Evolutionary conservation across 92 coral and sea anemone genomes (phyloP).

Genomic region (Epizoanthus scotinus): DNA sequence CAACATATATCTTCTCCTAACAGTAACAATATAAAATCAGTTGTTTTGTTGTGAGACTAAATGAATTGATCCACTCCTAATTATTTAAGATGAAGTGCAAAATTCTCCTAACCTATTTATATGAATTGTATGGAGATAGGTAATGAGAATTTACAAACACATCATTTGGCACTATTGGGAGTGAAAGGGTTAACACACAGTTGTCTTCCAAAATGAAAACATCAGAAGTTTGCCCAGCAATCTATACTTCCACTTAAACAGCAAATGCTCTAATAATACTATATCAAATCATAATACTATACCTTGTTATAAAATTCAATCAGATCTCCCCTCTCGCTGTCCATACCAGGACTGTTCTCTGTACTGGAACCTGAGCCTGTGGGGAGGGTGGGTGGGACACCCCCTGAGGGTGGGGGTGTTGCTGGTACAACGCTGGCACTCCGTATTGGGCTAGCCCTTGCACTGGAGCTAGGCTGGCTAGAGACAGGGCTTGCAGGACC

Average conservation of each 20-base stretch:
- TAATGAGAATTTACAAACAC: no score
- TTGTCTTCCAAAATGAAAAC: no score
- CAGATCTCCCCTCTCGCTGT: conserved; percentile 92
- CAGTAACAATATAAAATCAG: no score
- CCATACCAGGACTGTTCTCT: conserved; percentile 80
- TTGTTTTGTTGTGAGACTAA: no score
- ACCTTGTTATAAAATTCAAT: conserved; percentile 98
- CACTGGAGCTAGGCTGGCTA: conserved; percentile 59
- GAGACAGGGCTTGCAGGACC: conserved; percentile 87
- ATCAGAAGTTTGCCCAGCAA: no score
- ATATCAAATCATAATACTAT: neutral
- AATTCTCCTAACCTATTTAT: no score
- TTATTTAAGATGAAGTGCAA: no score
- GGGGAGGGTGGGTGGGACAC: conserved; percentile 25
- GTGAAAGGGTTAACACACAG: no score
- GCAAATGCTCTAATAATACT: neutral
- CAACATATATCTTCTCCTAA: no score
- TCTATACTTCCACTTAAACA: neutral
- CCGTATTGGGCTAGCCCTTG: conserved; percentile 87
- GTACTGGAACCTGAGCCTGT: conserved; percentile 66
- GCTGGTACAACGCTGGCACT: conserved; percentile 79
- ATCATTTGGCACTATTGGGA: no score
- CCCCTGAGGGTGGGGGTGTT: conserved; percentile 83
- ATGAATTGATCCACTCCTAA: no score
- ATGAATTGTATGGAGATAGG: no score